These are phyloP conservation scores for Trichopoda pennipes DNA, from an alignment of 2,888 invertebrate genomes.

Conservation along the genomic window DNA sequence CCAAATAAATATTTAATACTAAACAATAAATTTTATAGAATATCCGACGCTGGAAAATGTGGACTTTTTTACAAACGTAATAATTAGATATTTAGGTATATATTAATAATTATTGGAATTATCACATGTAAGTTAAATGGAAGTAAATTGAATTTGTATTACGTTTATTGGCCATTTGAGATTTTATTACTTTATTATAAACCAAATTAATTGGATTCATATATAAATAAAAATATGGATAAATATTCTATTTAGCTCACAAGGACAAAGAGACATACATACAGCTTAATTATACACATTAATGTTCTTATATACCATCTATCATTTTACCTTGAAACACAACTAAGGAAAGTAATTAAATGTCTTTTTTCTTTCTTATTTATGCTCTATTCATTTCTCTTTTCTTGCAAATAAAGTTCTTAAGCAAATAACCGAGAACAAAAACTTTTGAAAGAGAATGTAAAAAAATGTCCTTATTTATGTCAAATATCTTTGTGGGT, in stretches of 20 bases:
- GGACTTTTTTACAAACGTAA: conserved; percentile 1
- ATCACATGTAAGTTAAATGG: neutral
- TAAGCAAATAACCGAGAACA: conserved; percentile 9
- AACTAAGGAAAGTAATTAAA: conserved; percentile 53
- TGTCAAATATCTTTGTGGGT: conserved; percentile 36
- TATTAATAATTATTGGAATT: neutral
- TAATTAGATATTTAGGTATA: conserved; percentile 33
- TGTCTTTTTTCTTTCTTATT: neutral
- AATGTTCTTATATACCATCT: conserved; percentile 5
- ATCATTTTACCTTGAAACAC: conserved; percentile 40
- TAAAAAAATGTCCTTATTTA: conserved; percentile 39
- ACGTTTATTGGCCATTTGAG: neutral
- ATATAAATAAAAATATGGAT: neutral
- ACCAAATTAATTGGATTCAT: conserved; percentile 14
- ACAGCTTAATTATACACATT: neutral
- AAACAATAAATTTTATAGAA: too few relatives aligned
- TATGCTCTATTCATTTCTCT: neutral
- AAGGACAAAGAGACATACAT: neutral
- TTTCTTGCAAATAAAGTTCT: conserved; percentile 18
- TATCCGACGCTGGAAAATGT: too few relatives aligned
- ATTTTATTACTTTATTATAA: neutral
- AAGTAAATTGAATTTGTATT: conserved; percentile 8
- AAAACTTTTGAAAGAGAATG: conserved; percentile 1
- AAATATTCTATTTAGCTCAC: neutral
- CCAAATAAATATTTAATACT: too few relatives aligned